phyloP scores from a whole-genome alignment of 2,888 invertebrate species.

The Pseudococcus viburni region DNA sequence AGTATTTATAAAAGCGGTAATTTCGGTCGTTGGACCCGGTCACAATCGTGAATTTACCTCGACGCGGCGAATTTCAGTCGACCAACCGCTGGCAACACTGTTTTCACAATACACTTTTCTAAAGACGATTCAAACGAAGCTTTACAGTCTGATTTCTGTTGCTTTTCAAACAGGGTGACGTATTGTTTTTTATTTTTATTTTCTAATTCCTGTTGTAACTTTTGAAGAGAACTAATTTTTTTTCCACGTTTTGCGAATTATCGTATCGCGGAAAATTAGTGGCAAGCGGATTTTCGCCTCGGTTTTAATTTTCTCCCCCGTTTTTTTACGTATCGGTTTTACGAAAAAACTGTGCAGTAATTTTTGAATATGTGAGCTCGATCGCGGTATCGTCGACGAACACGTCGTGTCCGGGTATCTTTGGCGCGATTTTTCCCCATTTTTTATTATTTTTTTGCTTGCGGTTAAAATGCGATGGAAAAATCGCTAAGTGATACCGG shows the following conservation, averaged over 20 bases:
- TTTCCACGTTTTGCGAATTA: background rate
- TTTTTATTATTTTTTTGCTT: background rate
- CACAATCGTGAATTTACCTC: constrained; percentile 1
- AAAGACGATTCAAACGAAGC: constrained; percentile 64
- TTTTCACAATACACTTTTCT: constrained; percentile 58
- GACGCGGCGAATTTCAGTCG: background rate
- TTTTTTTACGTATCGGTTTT: background rate
- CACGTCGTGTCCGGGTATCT: constrained; percentile 4
- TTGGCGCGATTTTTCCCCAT: background rate
- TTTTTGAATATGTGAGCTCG: constrained; percentile 28
- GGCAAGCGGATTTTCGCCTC: background rate
- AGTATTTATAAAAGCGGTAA: constrained; percentile 18
- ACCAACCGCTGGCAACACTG: constrained; percentile 51
- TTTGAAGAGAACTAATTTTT: constrained; percentile 19
- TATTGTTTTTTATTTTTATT: constrained; percentile 43
- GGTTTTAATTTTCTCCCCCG: constrained; percentile 5
- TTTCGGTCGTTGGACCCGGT: constrained; percentile 8
- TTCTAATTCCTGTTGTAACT: background rate
- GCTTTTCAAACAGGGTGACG: constrained; percentile 65
- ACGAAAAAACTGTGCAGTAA: constrained; percentile 3
- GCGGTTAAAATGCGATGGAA: constrained; percentile 60
- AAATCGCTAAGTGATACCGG: constrained; percentile 58
- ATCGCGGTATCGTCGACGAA: background rate
- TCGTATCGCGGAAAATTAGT: background rate
- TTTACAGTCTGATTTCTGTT: constrained; percentile 65